These are phyloP conservation scores for Botrylloides violaceus DNA, from an alignment of 23 tunicate genomes.

Conservation along the genomic window DNA sequence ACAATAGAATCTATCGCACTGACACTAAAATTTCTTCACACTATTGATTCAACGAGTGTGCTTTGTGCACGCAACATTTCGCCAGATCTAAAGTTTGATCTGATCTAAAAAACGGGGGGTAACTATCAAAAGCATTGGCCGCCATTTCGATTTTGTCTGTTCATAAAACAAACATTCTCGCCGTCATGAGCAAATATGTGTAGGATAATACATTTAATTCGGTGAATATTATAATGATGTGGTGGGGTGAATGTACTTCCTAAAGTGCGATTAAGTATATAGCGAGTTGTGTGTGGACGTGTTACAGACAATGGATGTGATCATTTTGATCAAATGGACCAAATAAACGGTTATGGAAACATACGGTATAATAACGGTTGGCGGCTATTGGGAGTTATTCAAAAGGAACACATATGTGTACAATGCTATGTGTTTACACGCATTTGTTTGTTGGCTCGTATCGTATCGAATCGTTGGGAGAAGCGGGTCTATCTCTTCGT, in stretches of 20 bases:
- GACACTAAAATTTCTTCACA: conserved; percentile 14
- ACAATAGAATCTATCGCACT: conserved; percentile 27
- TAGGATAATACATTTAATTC: conserved; percentile 11
- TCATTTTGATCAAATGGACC: conserved; percentile 25
- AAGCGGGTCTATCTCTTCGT: neutral
- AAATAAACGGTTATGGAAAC: conserved; percentile 17
- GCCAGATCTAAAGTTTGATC: neutral
- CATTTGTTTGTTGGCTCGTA: neutral
- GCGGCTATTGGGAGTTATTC: conserved; percentile 1
- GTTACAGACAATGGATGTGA: conserved; percentile 6
- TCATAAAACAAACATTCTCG: conserved; percentile 14
- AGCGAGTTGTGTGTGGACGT: conserved; percentile 11
- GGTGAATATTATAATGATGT: neutral
- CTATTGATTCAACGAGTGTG: conserved; percentile 16
- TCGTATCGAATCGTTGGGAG: neutral
- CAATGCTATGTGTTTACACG: neutral
- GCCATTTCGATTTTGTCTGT: neutral
- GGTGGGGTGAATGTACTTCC: neutral
- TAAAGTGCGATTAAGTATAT: neutral
- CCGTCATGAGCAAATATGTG: conserved; percentile 27
- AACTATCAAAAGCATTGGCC: conserved; percentile 14
- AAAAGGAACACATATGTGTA: neutral
- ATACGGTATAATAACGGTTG: neutral
- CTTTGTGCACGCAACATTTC: conserved; percentile 17
- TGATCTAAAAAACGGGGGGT: neutral